Base-by-base conservation (phyloP, 2,113 vertebrate genomes). In the Onychorhynchus coronatus region DNA sequence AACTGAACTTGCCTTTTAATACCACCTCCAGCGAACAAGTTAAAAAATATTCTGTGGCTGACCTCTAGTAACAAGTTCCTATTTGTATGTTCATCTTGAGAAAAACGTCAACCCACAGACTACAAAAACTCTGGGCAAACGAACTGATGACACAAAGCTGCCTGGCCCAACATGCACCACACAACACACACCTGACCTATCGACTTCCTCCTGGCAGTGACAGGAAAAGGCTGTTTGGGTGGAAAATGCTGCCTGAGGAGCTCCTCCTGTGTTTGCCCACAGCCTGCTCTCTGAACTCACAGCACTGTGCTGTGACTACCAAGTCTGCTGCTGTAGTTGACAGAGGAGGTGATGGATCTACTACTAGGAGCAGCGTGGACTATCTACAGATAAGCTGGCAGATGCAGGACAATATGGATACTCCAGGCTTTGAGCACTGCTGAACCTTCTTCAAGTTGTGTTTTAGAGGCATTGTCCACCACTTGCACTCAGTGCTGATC, bases 1-100 rank as follows among this genome's bases (percentile, higher is more conserved):
- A 96, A 94, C 93, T 85, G 53, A 89, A 50, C 46, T 96, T 78
- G 91, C 89, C 94, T 95, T 94, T 85, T 96, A 97, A 96, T 94
- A 79, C 74, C 66, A 62, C 53, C 95, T 93, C 93, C 85, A 95
- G 84, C 85, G 88, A 91, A 89, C 81, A 91, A 82, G 77, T 56
- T 94, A 91, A 93, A 94, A 96, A 96, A 77, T 89, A 85, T 68
- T 93, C 87, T 55, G 53, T 72, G 89, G 66, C 66, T 93, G 87
- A 96, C 89, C 81, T 67, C 49, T 47, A 58, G 58, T 25, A 93
- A 87, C 82, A 90, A 88, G 67, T 31, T 88, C 87, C 82, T 90
- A 62, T 94, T 96, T 89, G 25, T 76, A 95, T 1, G 16, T 58
- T 80, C 59, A 80, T 89, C 91, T 90, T 24, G 55, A 84, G 46